These are phyloP conservation scores for Platysteira castanea DNA, from an alignment of 2,113 vertebrate genomes.

Conservation along the genomic window DNA sequence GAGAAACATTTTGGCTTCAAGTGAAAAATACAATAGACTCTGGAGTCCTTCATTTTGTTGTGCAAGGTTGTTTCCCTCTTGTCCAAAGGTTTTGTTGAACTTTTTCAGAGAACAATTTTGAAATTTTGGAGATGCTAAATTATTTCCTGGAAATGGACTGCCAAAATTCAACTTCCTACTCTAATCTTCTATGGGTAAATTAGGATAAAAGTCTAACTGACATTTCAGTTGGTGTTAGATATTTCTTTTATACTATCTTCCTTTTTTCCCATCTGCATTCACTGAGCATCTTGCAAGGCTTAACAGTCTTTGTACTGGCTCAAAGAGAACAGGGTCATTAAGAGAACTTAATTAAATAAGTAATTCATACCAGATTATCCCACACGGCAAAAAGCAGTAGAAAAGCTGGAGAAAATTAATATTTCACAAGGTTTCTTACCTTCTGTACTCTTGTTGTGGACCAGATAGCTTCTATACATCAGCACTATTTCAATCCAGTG, in stretches of 20 bases:
- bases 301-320: background rate
- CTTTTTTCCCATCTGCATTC: background rate
- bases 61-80: background rate
- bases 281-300: background rate
- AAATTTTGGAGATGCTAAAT: background rate
- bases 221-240: background rate
- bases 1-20: background rate
- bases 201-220: background rate
- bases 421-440: conserved; percentile 69
- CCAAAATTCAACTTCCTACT: background rate
- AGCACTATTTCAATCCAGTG: conserved; percentile 84
- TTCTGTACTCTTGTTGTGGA: conserved; percentile 37
- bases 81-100: background rate
- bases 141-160: background rate
- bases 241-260: background rate
- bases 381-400: background rate
- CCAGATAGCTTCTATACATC: conserved; percentile 73
- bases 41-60: background rate
- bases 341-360: background rate
- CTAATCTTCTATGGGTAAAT: background rate
- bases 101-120: background rate
- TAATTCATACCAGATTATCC: background rate
- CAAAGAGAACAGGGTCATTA: background rate
- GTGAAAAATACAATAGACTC: background rate
- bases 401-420: background rate